phyloP scores from a whole-genome alignment of 2,113 vertebrate species.

The Malaclemys terrapin region DNA sequence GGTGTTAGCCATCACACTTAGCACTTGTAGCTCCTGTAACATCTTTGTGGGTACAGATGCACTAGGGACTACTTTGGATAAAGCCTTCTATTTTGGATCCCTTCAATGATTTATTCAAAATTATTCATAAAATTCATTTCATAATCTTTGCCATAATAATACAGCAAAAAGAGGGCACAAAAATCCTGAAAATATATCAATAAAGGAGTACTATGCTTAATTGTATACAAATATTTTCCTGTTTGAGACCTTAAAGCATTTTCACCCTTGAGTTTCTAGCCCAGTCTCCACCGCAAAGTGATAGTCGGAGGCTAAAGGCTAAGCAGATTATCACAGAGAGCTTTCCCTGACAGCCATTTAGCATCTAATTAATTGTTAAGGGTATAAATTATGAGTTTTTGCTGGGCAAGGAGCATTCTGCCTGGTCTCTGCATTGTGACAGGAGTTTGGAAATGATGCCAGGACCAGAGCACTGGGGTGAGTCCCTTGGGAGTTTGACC shows the following conservation, averaged over 20 bases:
- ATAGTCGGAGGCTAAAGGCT: slow-evolving; percentile 66
- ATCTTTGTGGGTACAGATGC: background rate
- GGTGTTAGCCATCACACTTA: fast-evolving
- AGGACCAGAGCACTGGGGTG: background rate
- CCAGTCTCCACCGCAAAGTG: slow-evolving; percentile 42
- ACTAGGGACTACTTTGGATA: background rate
- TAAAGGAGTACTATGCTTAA: slow-evolving; percentile 57
- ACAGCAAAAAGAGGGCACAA: background rate
- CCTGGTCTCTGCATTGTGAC: background rate
- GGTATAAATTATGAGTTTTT: slow-evolving; percentile 49
- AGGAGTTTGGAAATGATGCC: background rate
- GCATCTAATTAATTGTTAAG: slow-evolving; percentile 38
- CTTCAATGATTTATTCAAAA: background rate
- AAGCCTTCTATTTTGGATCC: background rate
- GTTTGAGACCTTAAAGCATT: slow-evolving; percentile 21
- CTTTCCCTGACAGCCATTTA: slow-evolving; percentile 62
- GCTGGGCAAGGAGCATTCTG: background rate
- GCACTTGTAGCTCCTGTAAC: background rate
- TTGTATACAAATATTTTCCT: background rate
- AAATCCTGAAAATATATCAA: background rate
- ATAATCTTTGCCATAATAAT: background rate
- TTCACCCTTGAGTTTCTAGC: slow-evolving; percentile 31
- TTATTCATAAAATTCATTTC: background rate
- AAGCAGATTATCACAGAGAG: slow-evolving; percentile 61
- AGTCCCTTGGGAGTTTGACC: background rate